Conservation (phyloP, 92 coral and sea anemone genomes). For the Chrysogorgia sp. region DNA sequence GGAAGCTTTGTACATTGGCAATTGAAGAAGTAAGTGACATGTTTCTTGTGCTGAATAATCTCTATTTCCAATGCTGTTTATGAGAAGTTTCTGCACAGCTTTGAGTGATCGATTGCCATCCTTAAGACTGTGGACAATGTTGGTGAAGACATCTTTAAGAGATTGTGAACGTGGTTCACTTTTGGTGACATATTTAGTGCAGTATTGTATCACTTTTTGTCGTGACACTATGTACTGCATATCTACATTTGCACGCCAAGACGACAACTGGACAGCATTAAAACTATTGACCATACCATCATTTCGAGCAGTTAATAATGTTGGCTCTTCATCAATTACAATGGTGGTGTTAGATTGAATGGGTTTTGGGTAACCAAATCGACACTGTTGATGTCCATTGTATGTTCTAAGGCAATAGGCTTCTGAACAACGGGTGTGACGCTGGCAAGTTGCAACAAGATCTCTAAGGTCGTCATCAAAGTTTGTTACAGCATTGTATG, state of each 20-base stretch:
- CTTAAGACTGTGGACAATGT: constrained; percentile 29
- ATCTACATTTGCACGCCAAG: constrained; percentile 21
- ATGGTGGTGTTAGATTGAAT: constrained; percentile 22
- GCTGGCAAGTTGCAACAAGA: constrained; percentile 25
- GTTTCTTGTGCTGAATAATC: constrained; percentile 30
- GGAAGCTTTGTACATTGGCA: constrained; percentile 32
- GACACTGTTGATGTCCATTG: constrained; percentile 52
- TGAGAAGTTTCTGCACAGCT: constrained; percentile 29
- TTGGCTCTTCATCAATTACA: constrained; percentile 21
- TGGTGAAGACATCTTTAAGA: neutral
- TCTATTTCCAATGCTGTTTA: constrained; percentile 14
- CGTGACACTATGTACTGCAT: constrained; percentile 23
- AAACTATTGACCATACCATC: constrained; percentile 31
- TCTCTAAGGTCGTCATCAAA: constrained; percentile 22
- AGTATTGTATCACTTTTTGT: constrained; percentile 18
- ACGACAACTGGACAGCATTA: constrained; percentile 23
- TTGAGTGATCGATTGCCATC: constrained; percentile 39
- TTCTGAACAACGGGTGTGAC: constrained; percentile 34
- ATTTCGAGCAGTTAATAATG: constrained; percentile 9
- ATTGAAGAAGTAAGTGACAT: constrained; percentile 25
- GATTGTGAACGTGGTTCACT: constrained; percentile 2
- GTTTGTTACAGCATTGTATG: constrained; percentile 3
- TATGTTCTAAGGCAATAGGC: constrained; percentile 14
- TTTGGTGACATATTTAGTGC: constrained; percentile 18
- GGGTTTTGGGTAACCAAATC: constrained; percentile 65